These are phyloP conservation scores for Onchidella celtica DNA, from an alignment of 2,888 invertebrate species.

Conservation along the genomic window DNA sequence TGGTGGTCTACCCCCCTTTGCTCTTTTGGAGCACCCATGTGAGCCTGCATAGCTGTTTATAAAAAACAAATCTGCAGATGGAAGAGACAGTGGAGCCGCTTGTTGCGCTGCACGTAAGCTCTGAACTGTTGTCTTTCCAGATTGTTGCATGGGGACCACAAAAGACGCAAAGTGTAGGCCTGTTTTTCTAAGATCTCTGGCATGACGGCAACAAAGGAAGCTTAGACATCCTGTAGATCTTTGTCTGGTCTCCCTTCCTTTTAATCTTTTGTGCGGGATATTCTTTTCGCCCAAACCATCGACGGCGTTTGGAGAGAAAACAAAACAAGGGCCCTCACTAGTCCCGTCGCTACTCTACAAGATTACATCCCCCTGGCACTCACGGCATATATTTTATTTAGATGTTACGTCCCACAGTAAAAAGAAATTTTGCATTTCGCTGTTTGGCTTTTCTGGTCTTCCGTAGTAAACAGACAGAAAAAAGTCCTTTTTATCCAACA, in stretches of 20 bases:
- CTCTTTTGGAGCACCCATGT: background rate
- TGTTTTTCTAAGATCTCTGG: slow-evolving; percentile 25
- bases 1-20: slow-evolving; percentile 5
- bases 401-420: background rate
- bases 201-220: slow-evolving; percentile 33
- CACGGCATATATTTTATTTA: background rate
- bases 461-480: no score
- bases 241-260: slow-evolving; percentile 8
- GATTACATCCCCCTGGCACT: background rate
- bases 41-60: background rate
- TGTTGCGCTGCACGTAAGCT: background rate
- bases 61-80: background rate
- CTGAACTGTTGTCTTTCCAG: slow-evolving; percentile 29
- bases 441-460: background rate
- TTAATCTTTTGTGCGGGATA: background rate
- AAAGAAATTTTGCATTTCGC: background rate
- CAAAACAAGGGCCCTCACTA: background rate
- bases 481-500: no score
- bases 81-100: background rate
- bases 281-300: background rate
- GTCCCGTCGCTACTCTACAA: background rate
- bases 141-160: slow-evolving; percentile 23
- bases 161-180: slow-evolving; percentile 24
- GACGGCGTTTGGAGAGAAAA: slow-evolving; percentile 30
- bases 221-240: slow-evolving; percentile 26